A percentile compares a stretch with the other conserved stretches of the same genome.
These are phyloP conservation scores for Sitophilus oryzae DNA, from an alignment of 1,140 invertebrate genomes.

Conservation along the genomic window DNA sequence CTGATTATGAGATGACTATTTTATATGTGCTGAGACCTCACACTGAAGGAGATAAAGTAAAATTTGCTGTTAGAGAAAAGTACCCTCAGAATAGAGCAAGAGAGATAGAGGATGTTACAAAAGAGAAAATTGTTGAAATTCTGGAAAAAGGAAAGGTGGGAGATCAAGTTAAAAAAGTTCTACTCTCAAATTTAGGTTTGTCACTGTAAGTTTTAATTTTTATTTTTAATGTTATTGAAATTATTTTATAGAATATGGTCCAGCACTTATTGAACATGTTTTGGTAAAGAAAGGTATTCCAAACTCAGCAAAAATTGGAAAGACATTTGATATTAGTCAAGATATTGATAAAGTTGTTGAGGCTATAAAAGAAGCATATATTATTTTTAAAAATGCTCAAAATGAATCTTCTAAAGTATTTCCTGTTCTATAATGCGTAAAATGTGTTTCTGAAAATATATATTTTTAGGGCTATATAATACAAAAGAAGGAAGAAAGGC, in stretches of 20 bases:
- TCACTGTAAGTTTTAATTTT: neutral
- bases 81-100: constrained; percentile 78
- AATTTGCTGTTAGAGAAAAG: constrained; percentile 85
- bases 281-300: constrained; percentile 66
- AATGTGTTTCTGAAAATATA: constrained; percentile 14
- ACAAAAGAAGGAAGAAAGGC: constrained; percentile 75
- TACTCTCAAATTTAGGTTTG: constrained; percentile 73
- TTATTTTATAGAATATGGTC: constrained; percentile 70
- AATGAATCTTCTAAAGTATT: constrained; percentile 48
- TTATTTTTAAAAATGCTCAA: constrained; percentile 54
- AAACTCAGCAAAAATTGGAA: constrained; percentile 43
- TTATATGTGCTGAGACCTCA: constrained; percentile 90
- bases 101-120: constrained; percentile 49
- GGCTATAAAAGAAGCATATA: constrained; percentile 67
- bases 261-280: constrained; percentile 85
- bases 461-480: constrained; percentile 67
- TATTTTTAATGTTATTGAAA: neutral
- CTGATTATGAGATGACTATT: constrained; percentile 87
- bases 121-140: constrained; percentile 49
- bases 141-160: constrained; percentile 62
- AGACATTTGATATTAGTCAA: constrained; percentile 59
- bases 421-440: neutral
- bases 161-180: constrained; percentile 77
- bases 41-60: constrained; percentile 87
- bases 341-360: constrained; percentile 61